A percentile compares a stretch with the other conserved stretches of the same genome.
Conservation (phyloP, 2,888 invertebrate species). For the Timema podura region DNA sequence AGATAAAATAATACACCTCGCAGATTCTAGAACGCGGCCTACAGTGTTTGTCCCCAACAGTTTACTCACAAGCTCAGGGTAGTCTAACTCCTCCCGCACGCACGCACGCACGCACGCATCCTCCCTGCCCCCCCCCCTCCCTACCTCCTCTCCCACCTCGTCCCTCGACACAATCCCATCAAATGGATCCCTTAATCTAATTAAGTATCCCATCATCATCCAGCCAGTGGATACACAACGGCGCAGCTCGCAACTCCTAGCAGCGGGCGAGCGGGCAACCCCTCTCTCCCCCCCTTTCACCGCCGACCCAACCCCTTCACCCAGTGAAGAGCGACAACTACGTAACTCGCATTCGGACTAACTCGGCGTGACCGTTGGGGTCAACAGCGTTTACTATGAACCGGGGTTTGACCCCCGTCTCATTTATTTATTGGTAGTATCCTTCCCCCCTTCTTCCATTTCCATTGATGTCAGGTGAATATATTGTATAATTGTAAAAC, state of each 20-base stretch:
- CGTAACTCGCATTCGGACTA: too few relatives aligned
- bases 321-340: too few relatives aligned
- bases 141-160: conserved; percentile 24
- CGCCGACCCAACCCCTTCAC: not conserved
- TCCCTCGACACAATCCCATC: conserved; percentile 32
- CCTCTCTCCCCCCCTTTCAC: conserved; percentile 23
- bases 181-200: conserved; percentile 33
- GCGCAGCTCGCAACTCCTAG: not conserved
- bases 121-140: conserved; percentile 6
- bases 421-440: too few relatives aligned
- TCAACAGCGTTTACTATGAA: too few relatives aligned
- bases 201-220: conserved; percentile 32
- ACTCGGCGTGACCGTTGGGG: too few relatives aligned
- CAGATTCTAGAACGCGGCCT: too few relatives aligned
- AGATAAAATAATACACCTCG: too few relatives aligned
- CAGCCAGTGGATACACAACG: conserved; percentile 16
- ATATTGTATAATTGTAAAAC: too few relatives aligned
- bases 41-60: too few relatives aligned
- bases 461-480: too few relatives aligned
- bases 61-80: not conserved
- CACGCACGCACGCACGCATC: conserved; percentile 21
- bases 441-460: too few relatives aligned
- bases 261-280: not conserved
- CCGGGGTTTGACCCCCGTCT: too few relatives aligned
- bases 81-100: conserved; percentile 33